Evolutionary conservation across 1,140 invertebrate species (phyloP).

Genomic region (Stegodyphus dumicola): DNA sequence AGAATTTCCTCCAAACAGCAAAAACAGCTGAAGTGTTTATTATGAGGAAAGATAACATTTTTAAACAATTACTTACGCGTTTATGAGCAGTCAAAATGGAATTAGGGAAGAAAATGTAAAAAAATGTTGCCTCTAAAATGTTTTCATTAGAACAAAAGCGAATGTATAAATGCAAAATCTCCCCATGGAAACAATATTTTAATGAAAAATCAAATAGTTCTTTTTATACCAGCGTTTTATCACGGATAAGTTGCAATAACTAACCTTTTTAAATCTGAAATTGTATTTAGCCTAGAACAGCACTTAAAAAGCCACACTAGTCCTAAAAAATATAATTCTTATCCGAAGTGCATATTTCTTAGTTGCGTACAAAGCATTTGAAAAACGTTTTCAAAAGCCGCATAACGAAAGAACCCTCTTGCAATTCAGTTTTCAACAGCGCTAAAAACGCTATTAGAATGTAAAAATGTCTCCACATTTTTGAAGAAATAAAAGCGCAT

Average conservation of each 20-base stretch:
- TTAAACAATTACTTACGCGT: no score
- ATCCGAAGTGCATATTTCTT: neutral
- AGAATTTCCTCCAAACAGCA: no score
- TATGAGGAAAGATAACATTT: no score
- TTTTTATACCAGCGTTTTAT: no score
- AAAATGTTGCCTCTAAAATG: no score
- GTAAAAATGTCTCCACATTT: constrained; percentile 11
- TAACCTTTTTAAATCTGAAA: neutral
- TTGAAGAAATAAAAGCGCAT: neutral
- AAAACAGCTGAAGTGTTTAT: no score
- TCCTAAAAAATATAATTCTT: neutral
- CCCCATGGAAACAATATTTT: no score
- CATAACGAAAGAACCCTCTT: neutral
- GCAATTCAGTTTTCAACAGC: neutral
- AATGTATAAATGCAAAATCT: no score
- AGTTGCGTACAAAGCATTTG: neutral
- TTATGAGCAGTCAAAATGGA: no score
- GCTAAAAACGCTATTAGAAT: neutral
- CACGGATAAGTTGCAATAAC: neutral
- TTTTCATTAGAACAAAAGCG: no score
- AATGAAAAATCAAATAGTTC: no score
- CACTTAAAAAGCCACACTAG: neutral
- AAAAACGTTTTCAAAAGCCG: neutral
- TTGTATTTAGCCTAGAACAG: neutral
- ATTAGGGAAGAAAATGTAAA: no score